Conservation (phyloP, 2,113 vertebrate genomes). For the Megaleporinus macrocephalus region DNA sequence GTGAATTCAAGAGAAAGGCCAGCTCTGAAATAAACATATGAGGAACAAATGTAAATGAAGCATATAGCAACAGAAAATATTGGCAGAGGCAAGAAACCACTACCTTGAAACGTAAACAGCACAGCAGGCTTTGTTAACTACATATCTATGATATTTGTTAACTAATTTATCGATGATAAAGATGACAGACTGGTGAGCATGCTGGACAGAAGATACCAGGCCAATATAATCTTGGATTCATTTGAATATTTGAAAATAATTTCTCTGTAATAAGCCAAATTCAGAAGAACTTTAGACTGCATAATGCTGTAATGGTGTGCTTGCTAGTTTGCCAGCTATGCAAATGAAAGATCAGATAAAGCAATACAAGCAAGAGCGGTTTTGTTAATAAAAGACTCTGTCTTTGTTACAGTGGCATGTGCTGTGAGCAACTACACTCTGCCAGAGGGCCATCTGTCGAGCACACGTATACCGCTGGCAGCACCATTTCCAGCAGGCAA, state of each 20-base stretch:
- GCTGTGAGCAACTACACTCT: slow-evolving; percentile 7
- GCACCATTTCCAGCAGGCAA: slow-evolving; percentile 18
- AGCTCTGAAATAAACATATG: neutral
- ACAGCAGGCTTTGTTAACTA: neutral
- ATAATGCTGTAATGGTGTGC: neutral
- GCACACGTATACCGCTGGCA: slow-evolving; percentile 24
- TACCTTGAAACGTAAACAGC: neutral
- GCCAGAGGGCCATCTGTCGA: slow-evolving; percentile 27
- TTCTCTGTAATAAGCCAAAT: neutral
- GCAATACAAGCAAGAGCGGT: neutral
- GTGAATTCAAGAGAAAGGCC: neutral
- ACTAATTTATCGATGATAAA: neutral
- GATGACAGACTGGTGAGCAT: neutral
- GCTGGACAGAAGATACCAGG: neutral
- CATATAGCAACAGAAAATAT: neutral
- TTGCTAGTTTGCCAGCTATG: neutral
- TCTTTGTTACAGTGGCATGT: slow-evolving; percentile 19
- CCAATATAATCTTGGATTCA: neutral
- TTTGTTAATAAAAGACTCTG: neutral
- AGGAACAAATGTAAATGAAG: neutral
- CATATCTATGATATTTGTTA: too few species aligned
- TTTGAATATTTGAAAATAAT: neutral
- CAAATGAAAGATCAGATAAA: neutral
- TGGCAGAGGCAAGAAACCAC: neutral
- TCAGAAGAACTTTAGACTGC: neutral